Conservation (phyloP, 1,140 invertebrate genomes). For the Daktulosphaira vitifoliae region DNA sequence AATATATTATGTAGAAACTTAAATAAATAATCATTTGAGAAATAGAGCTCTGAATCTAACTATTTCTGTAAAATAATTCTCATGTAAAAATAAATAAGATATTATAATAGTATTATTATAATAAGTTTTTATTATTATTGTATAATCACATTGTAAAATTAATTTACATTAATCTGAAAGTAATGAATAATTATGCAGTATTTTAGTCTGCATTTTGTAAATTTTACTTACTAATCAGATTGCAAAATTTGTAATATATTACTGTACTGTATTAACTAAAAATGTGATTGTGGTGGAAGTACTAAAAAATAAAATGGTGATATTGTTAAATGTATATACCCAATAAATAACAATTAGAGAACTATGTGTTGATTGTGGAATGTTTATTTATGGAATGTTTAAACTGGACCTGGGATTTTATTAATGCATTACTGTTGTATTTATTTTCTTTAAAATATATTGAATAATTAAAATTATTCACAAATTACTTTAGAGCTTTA, state of each 20-base stretch:
- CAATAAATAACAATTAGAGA: background rate
- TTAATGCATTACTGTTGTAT: constrained; percentile 2
- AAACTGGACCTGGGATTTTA: constrained; percentile 7
- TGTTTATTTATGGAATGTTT: background rate
- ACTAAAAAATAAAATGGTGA: background rate
- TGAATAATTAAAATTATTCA: no score
- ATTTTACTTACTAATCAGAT: constrained; percentile 9
- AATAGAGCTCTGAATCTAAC: no score
- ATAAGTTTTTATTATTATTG: no score
- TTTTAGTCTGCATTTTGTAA: background rate
- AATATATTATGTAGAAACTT: no score
- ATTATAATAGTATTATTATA: no score
- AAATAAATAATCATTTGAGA: no score
- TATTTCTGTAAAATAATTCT: no score
- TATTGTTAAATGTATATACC: background rate
- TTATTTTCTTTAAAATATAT: background rate
- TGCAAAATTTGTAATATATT: background rate
- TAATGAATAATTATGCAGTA: no score
- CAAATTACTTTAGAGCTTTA: no score
- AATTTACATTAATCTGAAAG: no score
- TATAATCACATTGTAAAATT: no score
- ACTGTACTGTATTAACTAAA: constrained; percentile 12
- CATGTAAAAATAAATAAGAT: no score
- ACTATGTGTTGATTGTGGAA: background rate
- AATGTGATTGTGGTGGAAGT: constrained; percentile 29